Evolutionary conservation across 53 echinoderm and acorn worm genomes (phyloP), one percentile per base, ranked within the genome.

Genomic region (Holothuria leucospilota): DNA sequence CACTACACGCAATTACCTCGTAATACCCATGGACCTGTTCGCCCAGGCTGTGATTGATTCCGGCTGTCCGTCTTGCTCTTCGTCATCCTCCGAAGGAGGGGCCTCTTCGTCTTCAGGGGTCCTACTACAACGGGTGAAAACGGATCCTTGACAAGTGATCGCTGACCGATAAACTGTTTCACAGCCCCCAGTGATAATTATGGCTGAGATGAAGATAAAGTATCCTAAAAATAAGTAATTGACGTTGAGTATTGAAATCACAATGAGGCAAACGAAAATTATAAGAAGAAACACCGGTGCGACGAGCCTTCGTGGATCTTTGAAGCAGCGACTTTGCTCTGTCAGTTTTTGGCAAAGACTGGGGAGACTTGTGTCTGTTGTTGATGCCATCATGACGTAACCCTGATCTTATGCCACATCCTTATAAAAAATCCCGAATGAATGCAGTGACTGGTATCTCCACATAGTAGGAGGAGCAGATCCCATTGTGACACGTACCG

Each of bases 1-100:
- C n/a, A 64, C 28, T 28, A 26, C 14, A 64, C 65, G 10, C 65
- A 46, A 4, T 46, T 46, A 46, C 46, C 46, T 46, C 6, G 46
- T 46, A 9, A 40, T 38, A 34, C 34, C 30, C 16, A 70, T 20
- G 38, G 70, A 70, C 30, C 70, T 70, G 34, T 34, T 28, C 4
- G 70, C 70, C 70, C 70, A 70, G 20, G 30, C 70, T 18, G 70
- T 70, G 34, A 70, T 34, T 29, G 70, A 28, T 70, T 70, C 70
- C 30, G 13, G 39, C 20, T 34, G 30, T 40, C 34, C 39, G 1
- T 70, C 39, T 20, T 70, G 34, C 27, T 70, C 70, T 2, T 46
- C 30, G 2, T 70, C 70, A 0, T 46, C 30, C 2, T 14, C 34
- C 10, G 46, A 46, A 46, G 46, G 46, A 46, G 46, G 46, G 46